These are phyloP conservation scores for Carlito syrichta DNA, from an alignment of 2,113 vertebrate species.

Conservation along the genomic window DNA sequence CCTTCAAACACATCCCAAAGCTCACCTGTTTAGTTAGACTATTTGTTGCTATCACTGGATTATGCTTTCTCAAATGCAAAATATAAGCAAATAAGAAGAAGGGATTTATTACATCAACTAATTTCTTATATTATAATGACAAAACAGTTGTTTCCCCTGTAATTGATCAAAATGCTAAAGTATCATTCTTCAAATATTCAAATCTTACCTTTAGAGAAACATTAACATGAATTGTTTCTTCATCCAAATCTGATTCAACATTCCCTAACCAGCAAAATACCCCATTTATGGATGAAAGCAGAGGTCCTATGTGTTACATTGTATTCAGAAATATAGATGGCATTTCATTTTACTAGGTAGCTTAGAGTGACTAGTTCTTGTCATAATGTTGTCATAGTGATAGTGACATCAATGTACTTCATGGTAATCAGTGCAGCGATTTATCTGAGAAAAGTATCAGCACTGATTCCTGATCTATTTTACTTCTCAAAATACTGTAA, in stretches of 20 bases:
- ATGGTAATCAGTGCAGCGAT: conserved; percentile 76
- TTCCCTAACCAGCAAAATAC: not conserved
- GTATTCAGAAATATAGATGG: conserved; percentile 61
- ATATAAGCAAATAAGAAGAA: not conserved
- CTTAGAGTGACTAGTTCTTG: conserved; percentile 78
- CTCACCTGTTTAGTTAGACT: not conserved
- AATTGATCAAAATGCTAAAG: conserved; percentile 51
- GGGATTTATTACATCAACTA: not conserved
- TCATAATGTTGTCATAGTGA: conserved; percentile 86
- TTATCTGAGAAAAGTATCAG: conserved; percentile 77
- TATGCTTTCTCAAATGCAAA: not conserved
- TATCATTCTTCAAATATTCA: conserved; percentile 18
- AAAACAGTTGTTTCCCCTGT: conserved; percentile 29
- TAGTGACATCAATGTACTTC: conserved; percentile 81
- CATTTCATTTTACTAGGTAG: conserved; percentile 77
- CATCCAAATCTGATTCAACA: conserved; percentile 34
- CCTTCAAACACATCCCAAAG: not conserved
- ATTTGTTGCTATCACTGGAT: not conserved
- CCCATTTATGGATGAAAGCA: not conserved
- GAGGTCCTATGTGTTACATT: conserved; percentile 54
- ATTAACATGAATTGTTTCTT: conserved; percentile 33
- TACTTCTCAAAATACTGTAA: conserved; percentile 37
- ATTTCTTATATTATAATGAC: not conserved
- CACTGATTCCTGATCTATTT: conserved; percentile 52
- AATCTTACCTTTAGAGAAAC: conserved; percentile 72